Evolutionary conservation across 2,888 invertebrate genomes (phyloP).

Genomic region (Sipha maydis): DNA sequence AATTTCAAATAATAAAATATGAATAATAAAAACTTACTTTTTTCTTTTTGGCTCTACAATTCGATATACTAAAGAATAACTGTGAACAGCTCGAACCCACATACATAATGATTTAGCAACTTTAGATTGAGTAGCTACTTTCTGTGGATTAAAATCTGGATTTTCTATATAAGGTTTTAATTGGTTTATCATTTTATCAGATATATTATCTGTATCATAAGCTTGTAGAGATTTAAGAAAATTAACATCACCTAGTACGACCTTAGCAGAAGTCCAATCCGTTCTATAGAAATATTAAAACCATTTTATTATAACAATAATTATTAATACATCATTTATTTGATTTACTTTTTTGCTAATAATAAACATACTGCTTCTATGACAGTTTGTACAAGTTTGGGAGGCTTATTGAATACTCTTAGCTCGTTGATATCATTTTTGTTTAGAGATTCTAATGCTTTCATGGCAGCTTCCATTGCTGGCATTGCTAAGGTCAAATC

Average conservation of each 20-base stretch:
- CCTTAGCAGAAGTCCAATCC: conserved; percentile 87
- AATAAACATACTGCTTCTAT: conserved; percentile 90
- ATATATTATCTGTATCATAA: conserved; percentile 88
- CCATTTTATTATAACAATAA: neutral
- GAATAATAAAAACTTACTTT: conserved; percentile 34
- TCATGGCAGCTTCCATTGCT: conserved; percentile 84
- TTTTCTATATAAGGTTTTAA: conserved; percentile 84
- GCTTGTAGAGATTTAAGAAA: conserved; percentile 85
- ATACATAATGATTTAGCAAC: conserved; percentile 91
- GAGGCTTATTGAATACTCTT: conserved; percentile 74
- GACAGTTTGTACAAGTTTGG: conserved; percentile 84
- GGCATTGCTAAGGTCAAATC: conserved; percentile 89
- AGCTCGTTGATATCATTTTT: conserved; percentile 92
- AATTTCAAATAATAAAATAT: neutral
- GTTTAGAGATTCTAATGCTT: conserved; percentile 84
- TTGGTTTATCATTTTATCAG: conserved; percentile 80
- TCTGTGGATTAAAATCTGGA: conserved; percentile 85
- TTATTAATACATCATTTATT: neutral
- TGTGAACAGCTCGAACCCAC: conserved; percentile 92
- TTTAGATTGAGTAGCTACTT: conserved; percentile 85
- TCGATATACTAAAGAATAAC: conserved; percentile 86
- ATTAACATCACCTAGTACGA: conserved; percentile 81
- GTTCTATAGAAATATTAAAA: conserved; percentile 67
- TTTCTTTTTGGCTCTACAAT: conserved; percentile 89
- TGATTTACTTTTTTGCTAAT: neutral